Evolutionary conservation across 1,140 invertebrate species (phyloP), one percentile per base, ranked within the genome.

Genomic region (Planococcus citri): DNA sequence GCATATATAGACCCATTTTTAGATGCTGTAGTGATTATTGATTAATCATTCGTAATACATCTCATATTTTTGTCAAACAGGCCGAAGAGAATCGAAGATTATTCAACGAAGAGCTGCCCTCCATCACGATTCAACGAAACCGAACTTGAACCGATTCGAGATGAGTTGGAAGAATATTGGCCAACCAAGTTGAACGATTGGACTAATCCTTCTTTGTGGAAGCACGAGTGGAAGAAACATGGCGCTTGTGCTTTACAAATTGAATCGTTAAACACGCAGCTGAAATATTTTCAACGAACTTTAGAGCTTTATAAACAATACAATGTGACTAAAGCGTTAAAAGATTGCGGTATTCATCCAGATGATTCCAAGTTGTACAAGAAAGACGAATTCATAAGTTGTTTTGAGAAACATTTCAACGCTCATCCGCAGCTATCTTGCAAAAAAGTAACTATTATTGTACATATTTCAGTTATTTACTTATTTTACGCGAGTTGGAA

Each of bases 181-280:
- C 73, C 74, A 22, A 82, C 72, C 80, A 17, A 29, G 27, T 70
- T 58, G 69, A 4, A 27, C 8, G 82, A 76, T 73, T 78, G 81
- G 79, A 27, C 25, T 21, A 68, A 73, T 24, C 51, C 60, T 73
- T 80, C 82, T 8, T 81, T 93, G 6, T 93, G 90, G 91, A 79
- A 84, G 71, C 89, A 93, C 71, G 91, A 92, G 76, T 93, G 90
- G 90, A 76, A 80, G 0, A 93, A 92, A 75, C 91, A 93, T 76
- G 91, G 90, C 0, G 90, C 90, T 0, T 93, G 91, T 75, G 88
- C 89, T 14, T 80, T 83, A 0, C 73, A 76, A 8, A 71, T 91
- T 1, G 77, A 83, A n/a, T 60, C 74, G 6, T 75, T 92, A 0
- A 81, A 86, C 73, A 83, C 80, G n/a, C n/a, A n/a, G n/a, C n/a